These are phyloP conservation scores for Synanthedon myopaeformis DNA, from an alignment of 2,888 invertebrate species.

Conservation along the genomic window DNA sequence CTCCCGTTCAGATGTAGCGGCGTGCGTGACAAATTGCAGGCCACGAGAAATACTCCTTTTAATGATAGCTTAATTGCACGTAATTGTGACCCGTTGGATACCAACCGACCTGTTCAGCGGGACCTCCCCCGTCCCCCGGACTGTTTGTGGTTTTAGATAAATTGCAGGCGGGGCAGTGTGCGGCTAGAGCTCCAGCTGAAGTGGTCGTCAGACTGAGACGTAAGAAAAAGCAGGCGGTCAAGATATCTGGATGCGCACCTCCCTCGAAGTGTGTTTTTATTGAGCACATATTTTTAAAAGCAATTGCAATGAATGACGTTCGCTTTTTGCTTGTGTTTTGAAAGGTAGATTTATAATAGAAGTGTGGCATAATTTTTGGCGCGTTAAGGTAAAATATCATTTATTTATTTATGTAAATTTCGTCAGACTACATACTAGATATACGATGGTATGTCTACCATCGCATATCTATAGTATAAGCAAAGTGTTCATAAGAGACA, in stretches of 20 bases:
- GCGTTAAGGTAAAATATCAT: no score
- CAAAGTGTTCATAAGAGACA: no score
- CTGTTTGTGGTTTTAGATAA: not conserved
- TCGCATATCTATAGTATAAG: no score
- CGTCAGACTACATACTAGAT: no score
- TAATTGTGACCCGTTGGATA: conserved; percentile 23
- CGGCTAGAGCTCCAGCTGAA: not conserved
- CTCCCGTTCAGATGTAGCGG: conserved; percentile 9
- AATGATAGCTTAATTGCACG: conserved; percentile 43
- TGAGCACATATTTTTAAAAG: not conserved
- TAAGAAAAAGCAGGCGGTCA: not conserved
- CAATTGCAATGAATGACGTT: not conserved
- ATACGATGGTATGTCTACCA: no score
- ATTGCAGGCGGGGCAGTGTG: not conserved
- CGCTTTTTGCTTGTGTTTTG: not conserved
- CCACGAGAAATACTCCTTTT: conserved; percentile 22
- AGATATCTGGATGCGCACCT: not conserved
- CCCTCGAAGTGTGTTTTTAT: not conserved
- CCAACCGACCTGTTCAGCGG: not conserved
- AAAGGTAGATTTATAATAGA: not conserved
- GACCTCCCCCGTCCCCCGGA: not conserved
- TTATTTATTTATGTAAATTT: no score
- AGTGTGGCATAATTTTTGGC: no score
- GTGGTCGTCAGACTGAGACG: not conserved
- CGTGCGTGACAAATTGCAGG: conserved; percentile 43